phyloP scores from a whole-genome alignment of 2,113 vertebrate species.

The Athene cunicularia region DNA sequence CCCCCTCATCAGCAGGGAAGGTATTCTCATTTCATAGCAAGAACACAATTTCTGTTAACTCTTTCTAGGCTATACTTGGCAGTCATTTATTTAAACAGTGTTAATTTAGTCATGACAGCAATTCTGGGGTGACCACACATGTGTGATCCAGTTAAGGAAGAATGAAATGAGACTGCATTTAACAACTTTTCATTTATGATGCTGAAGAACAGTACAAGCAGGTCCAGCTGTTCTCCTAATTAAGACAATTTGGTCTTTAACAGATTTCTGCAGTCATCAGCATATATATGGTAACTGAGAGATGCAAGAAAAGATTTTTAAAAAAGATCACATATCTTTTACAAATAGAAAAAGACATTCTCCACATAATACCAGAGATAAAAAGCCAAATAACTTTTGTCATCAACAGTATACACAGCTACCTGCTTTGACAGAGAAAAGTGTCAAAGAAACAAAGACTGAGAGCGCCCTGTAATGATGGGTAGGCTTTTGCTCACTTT shows the following conservation, averaged over 20 bases:
- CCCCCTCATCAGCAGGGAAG: background rate
- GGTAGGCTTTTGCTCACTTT: background rate
- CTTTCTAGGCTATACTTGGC: background rate
- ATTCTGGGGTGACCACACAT: background rate
- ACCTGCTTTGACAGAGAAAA: background rate
- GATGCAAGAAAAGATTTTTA: background rate
- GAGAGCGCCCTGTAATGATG: fast-evolving
- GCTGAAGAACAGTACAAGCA: background rate
- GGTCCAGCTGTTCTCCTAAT: background rate
- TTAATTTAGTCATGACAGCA: background rate
- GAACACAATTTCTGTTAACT: background rate
- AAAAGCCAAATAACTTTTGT: background rate
- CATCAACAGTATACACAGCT: background rate
- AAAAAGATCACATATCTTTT: background rate
- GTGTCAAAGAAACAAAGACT: background rate
- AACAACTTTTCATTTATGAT: background rate
- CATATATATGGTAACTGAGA: background rate
- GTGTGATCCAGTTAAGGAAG: background rate
- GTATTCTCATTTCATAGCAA: background rate
- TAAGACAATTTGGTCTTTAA: background rate
- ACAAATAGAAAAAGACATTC: background rate
- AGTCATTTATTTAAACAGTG: background rate
- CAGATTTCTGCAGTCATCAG: background rate
- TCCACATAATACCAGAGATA: background rate
- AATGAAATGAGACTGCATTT: background rate